Conservation (phyloP, 2,797 vertebrate genomes). For the Macropus fuliginosus region DNA sequence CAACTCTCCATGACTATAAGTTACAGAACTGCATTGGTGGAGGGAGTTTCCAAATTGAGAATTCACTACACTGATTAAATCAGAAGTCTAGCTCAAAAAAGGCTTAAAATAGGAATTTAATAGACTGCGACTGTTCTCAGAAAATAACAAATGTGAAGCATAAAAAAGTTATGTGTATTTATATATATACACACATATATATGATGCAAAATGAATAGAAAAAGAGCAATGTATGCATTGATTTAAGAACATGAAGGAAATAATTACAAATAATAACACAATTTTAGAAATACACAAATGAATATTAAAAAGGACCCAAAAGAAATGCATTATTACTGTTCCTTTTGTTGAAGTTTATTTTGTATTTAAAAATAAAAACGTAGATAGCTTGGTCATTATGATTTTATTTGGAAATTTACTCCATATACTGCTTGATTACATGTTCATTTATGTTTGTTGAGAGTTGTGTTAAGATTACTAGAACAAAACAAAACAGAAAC, state of each 20-base stretch:
- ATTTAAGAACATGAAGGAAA: background rate
- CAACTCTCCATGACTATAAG: background rate
- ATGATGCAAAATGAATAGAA: background rate
- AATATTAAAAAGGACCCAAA: background rate
- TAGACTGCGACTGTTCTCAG: background rate
- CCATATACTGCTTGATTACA: background rate
- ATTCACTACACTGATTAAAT: background rate
- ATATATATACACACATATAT: background rate
- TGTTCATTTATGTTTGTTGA: background rate
- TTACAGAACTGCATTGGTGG: background rate
- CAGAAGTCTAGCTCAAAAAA: background rate
- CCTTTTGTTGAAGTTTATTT: background rate
- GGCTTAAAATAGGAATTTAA: background rate
- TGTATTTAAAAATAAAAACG: background rate
- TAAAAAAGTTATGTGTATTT: background rate
- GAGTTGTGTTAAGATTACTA: background rate
- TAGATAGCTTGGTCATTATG: background rate
- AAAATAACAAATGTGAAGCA: background rate
- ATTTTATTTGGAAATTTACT: background rate
- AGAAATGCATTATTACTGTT: no score
- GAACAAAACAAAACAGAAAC: background rate
- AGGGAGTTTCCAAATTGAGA: background rate
- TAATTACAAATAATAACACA: background rate
- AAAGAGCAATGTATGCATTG: background rate
- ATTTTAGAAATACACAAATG: background rate